A percentile compares a stretch with the other conserved stretches of the same genome.
Evolutionary conservation across 1,140 invertebrate genomes (phyloP).

Genomic region (Chymomyza costata): DNA sequence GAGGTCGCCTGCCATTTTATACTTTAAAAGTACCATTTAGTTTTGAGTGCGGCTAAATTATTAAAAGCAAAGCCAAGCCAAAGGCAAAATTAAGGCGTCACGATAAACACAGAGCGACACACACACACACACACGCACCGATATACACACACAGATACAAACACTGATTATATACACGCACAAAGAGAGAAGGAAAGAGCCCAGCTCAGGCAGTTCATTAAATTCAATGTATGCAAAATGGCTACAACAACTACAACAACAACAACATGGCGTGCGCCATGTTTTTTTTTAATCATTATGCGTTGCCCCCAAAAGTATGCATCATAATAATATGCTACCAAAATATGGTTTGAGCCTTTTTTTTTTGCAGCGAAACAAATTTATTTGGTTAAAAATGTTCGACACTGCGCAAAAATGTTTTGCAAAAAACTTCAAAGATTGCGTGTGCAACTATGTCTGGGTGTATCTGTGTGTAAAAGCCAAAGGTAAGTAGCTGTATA

Average conservation of each 20-base stretch:
- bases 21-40: constrained; percentile 68
- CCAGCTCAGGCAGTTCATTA: constrained; percentile 49
- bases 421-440: no score
- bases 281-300: no score
- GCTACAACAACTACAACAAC: constrained; percentile 21
- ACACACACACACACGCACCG: constrained; percentile 25
- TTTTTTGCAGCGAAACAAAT: no score
- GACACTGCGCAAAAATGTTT: no score
- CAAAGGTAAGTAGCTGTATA: no score
- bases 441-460: constrained; percentile 12
- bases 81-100: no score
- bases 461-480: constrained; percentile 20
- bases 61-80: constrained; percentile 55
- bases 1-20: constrained; percentile 57
- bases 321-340: constrained; percentile 56
- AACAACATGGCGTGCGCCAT: constrained; percentile 43
- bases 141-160: constrained; percentile 3
- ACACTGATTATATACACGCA: background rate
- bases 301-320: constrained; percentile 44
- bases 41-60: constrained; percentile 56
- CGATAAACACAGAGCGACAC: no score
- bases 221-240: constrained; percentile 64
- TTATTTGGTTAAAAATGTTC: background rate
- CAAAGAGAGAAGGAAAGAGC: no score
- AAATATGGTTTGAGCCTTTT: background rate